phyloP scores from a whole-genome alignment of 2,888 invertebrate species.

The Phragmatobia fuliginosa region DNA sequence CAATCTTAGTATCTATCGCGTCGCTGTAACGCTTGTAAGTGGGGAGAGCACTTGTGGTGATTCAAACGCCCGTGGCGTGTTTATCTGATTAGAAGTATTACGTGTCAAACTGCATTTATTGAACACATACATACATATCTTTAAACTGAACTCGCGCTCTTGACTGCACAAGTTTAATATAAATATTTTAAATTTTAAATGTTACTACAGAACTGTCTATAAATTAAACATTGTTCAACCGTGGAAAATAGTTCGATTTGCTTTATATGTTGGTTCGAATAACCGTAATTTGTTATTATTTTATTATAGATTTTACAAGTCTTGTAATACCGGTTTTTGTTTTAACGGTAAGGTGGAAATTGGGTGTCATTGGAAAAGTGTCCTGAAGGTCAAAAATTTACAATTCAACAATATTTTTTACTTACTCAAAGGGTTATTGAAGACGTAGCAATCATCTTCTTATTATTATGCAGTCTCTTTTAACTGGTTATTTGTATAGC shows the following conservation, averaged over 20 bases:
- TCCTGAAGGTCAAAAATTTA: conserved; percentile 54
- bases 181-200: conserved; percentile 28
- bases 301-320: conserved; percentile 21
- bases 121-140: conserved; percentile 17
- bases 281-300: conserved; percentile 1
- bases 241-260: not conserved
- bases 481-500: conserved; percentile 51
- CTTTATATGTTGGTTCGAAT: conserved; percentile 1
- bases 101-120: conserved; percentile 51
- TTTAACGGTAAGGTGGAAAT: conserved; percentile 38
- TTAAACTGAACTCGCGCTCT: conserved; percentile 33
- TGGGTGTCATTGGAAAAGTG: conserved; percentile 51
- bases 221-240: conserved; percentile 23
- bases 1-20: conserved; percentile 31
- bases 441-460: conserved; percentile 27
- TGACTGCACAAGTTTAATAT: conserved; percentile 39
- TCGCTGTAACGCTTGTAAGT: conserved; percentile 23
- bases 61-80: conserved; percentile 58
- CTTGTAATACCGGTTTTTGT: conserved; percentile 22
- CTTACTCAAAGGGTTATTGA: conserved; percentile 16
- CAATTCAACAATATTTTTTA: conserved; percentile 35
- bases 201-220: conserved; percentile 32
- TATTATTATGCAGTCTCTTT: conserved; percentile 44
- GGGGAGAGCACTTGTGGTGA: conserved; percentile 62
- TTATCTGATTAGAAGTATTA: conserved; percentile 67